Evolutionary conservation across 1,140 invertebrate genomes (phyloP), one percentile per base, ranked within the genome.

Genomic region (Andrena cerasifolii): DNA sequence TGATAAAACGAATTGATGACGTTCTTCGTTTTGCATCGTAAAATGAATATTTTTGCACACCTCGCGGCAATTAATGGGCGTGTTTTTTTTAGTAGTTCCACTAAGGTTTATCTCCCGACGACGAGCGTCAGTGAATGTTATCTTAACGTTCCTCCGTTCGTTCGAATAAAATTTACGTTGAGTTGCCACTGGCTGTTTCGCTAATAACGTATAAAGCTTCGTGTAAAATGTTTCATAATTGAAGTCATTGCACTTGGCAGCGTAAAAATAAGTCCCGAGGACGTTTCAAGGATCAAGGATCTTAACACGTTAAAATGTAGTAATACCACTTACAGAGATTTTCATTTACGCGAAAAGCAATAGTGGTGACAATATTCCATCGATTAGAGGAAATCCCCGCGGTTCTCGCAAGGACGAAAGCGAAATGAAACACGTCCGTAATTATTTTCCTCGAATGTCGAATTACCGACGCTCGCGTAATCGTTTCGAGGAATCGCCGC

Each of bases 391-490:
- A 51, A 28, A 24, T 51, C n/a, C 47, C 21, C 2, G 54, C 2
- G 3, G 12, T 72, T 53, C 43, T 33, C 16, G 6, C 51, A 68
- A 77, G 33, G 53, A 68, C 65, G 36, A 54, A 33, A n/a, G 14
- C 10, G 33, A 33, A 53, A 73, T 43, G 10, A 65, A 54, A 16
- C 36, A 40, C 49, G 18, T 24, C n/a, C 5, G 12, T 61, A 73
- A 82, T 83, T 49, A 51, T 79, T 16, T 66, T 45, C 79, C 18
- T 45, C 59, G 47, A 70, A 82, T 68, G 51, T 65, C 43, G 43
- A 65, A 74, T 79, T 83, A 49, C 54, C 47, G 33, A 47, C 61
- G 65, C 78, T 33, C 67, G 49, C 43, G 26, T 79, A 82, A 83
- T 74, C 43, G 21, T 21, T 83, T 79, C 80, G 36, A 36, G 47